Base-by-base conservation (phyloP, 2,113 vertebrate genomes). In the Excalfactoria chinensis region DNA sequence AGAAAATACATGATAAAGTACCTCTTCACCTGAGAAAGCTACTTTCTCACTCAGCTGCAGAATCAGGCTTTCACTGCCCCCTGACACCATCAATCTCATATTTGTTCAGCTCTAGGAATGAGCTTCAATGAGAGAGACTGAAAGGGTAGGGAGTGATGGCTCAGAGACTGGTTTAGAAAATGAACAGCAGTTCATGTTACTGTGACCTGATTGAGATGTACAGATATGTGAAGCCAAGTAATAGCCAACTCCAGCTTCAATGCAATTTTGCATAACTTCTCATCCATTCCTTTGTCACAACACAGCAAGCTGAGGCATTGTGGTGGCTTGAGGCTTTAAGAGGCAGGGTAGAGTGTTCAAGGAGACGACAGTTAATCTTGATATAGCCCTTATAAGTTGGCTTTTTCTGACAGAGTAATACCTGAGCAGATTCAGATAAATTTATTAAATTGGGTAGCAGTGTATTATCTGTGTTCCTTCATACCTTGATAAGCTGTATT, bases 161-260 rank as follows among this genome's bases (percentile, higher is more conserved):
- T 84, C 53, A 77, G 53, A 78, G 49, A 14, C 7, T 32, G 4
- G 3, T 59, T 35, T 58, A 66, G 58, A 64, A 88, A 78, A 8
- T 30, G 11, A 34, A 30, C 4, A 2, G 13, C 13, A 5, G 17
- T n/a, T 82, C 9, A 0, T 4, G 2, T 22, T 41, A 11, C 28
- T 70, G 20, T 13, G 25, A 14, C 3, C 78, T 0, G 0, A 6
- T 3, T 35, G 13, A 84, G 34, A 9, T 13, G 4, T 12, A 23
- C 13, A 43, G 21, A 25, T 28, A 44, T 25, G 49, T 30, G 56
- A 28, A 6, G 26, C 18, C 26, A 66, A 20, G 7, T 6, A 44
- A 22, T 0, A 58, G 18, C 5, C 73, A 75, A 66, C 22, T 53
- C 40, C 11, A 3, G 4, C 37, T 55, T 67, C 37, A 73, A 44